Evolutionary conservation across 2,888 invertebrate genomes (phyloP).

Genomic region (Gnatocerus cornutus): DNA sequence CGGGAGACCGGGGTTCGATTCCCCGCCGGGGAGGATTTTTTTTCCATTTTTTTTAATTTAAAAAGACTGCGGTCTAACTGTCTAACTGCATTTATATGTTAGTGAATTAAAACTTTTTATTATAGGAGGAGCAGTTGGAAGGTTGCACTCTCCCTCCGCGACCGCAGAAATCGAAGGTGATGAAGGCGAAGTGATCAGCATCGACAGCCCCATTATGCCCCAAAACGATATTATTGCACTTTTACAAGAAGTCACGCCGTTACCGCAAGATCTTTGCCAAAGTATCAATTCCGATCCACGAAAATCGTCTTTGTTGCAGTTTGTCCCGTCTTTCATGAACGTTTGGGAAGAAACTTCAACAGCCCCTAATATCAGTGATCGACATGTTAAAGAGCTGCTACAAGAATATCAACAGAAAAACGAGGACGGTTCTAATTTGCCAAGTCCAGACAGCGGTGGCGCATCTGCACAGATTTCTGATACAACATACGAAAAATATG

Average conservation of each 20-base stretch:
- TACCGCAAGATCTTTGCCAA: conserved; percentile 70
- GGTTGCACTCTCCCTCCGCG: conserved; percentile 75
- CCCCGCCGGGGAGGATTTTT: conserved; percentile 39
- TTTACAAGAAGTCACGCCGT: conserved; percentile 78
- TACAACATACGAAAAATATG: conserved; percentile 80
- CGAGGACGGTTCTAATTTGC: conserved; percentile 65
- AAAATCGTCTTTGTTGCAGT: conserved; percentile 64
- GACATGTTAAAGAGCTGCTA: conserved; percentile 77
- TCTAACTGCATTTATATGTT: no score
- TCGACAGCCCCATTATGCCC: conserved; percentile 84
- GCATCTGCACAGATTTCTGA: conserved; percentile 59
- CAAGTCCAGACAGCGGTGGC: conserved; percentile 34
- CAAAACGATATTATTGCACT: conserved; percentile 81
- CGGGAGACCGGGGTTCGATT: conserved; percentile 43
- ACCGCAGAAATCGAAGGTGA: conserved; percentile 90
- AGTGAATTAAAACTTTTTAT: no score
- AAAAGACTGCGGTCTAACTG: neutral
- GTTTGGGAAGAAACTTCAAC: conserved; percentile 75
- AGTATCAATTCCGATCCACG: conserved; percentile 54
- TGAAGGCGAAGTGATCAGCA: conserved; percentile 84
- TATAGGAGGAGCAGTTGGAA: conserved; percentile 74
- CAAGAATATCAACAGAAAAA: conserved; percentile 76
- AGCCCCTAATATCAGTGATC: conserved; percentile 65
- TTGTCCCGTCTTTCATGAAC: conserved; percentile 74
- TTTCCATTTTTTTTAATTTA: conserved; percentile 11